These are phyloP conservation scores for Chesias legatella DNA, from an alignment of 2,888 invertebrate genomes.

Conservation along the genomic window DNA sequence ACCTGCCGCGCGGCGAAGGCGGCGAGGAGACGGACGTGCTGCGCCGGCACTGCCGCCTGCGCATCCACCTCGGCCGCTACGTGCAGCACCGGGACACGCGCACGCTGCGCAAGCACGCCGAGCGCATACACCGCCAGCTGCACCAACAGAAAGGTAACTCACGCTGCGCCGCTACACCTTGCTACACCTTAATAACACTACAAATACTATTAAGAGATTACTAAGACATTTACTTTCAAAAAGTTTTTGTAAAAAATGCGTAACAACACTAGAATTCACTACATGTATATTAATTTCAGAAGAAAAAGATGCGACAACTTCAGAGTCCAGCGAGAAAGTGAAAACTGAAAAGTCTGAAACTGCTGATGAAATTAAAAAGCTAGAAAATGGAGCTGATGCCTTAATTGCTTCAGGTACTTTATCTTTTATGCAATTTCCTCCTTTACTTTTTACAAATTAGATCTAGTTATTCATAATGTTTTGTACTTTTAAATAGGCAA, in stretches of 20 bases:
- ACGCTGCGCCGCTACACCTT: conserved; percentile 1
- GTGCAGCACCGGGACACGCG: conserved; percentile 89
- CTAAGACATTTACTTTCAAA: too few species aligned
- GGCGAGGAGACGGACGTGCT: conserved; percentile 81
- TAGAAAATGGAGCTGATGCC: conserved; percentile 64
- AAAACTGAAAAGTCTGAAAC: conserved; percentile 65
- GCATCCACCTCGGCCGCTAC: conserved; percentile 88
- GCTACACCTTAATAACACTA: too few species aligned
- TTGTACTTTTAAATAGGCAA: conserved; percentile 41
- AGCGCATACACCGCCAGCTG: conserved; percentile 83
- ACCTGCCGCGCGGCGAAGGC: conserved; percentile 81
- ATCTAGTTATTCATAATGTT: not conserved
- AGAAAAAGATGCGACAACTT: conserved; percentile 51
- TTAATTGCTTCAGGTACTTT: conserved; percentile 48
- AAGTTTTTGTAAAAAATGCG: too few species aligned
- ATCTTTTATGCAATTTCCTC: too few species aligned
- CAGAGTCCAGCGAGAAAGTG: conserved; percentile 45
- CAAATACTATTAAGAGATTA: too few species aligned
- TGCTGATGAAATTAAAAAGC: conserved; percentile 61
- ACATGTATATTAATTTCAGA: conserved; percentile 38
- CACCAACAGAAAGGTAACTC: conserved; percentile 65
- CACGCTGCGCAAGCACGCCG: conserved; percentile 85
- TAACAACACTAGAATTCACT: too few species aligned
- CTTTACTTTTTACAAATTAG: too few species aligned
- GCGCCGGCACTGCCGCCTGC: conserved; percentile 87